phyloP scores from a whole-genome alignment of 2,113 vertebrate genomes.

The Solea solea region DNA sequence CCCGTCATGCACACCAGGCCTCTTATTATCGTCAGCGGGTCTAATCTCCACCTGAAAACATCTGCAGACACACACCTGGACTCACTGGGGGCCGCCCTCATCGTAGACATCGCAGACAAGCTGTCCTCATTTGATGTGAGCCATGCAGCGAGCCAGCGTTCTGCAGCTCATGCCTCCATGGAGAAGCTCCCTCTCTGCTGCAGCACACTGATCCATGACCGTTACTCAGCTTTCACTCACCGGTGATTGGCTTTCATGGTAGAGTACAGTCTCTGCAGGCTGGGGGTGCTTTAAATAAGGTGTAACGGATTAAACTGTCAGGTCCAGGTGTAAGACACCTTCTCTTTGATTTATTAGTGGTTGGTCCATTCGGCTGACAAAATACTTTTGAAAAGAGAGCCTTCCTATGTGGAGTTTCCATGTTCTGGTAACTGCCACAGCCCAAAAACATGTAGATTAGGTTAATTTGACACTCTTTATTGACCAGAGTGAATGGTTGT shows the following conservation, averaged over 20 bases:
- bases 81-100: conserved; percentile 55
- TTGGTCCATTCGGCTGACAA: not conserved
- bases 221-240: conserved; percentile 3
- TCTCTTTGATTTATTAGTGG: not conserved
- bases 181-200: not conserved
- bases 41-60: conserved; percentile 19
- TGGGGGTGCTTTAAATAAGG: conserved; percentile 4
- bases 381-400: not conserved
- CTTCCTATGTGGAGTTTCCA: no score
- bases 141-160: not conserved
- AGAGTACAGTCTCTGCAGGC: not conserved
- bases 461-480: no score
- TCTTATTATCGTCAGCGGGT: not conserved
- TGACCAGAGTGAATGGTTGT: no score
- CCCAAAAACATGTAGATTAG: no score
- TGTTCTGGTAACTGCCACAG: no score
- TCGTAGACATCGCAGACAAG: conserved; percentile 19
- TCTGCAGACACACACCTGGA: conserved; percentile 47
- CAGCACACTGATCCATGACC: conserved; percentile 7
- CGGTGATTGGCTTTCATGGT: not conserved
- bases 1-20: not conserved
- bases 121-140: conserved; percentile 32
- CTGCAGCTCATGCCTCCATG: not conserved
- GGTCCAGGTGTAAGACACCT: not conserved
- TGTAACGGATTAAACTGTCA: conserved; percentile 1